phyloP scores from a whole-genome alignment of 2,113 vertebrate genomes.

The Poecile atricapillus region DNA sequence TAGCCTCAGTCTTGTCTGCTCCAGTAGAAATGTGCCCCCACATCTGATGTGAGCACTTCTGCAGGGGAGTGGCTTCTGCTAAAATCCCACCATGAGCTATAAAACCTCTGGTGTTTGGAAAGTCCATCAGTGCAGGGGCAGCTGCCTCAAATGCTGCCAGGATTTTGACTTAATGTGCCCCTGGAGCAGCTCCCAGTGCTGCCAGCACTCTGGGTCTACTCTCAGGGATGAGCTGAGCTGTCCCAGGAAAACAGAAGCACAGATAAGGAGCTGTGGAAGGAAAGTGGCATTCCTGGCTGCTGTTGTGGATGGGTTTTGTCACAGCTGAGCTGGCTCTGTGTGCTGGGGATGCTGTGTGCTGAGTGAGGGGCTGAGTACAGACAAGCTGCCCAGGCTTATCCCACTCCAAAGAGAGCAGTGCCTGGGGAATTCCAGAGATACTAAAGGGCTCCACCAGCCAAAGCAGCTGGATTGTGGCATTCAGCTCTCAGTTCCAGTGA shows the following conservation, averaged over 20 bases:
- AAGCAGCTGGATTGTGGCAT: neutral
- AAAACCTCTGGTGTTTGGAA: neutral
- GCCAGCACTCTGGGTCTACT: neutral
- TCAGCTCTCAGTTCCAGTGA: neutral
- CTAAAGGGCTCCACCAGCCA: neutral
- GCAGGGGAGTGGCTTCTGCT: neutral
- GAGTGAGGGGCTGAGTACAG: neutral
- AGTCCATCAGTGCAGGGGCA: neutral
- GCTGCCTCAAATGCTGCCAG: neutral
- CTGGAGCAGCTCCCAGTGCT: neutral
- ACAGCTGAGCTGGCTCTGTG: neutral
- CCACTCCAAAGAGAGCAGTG: fast-evolving
- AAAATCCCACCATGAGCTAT: neutral
- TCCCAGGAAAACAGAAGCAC: neutral
- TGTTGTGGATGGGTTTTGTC: neutral
- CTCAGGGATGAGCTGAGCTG: neutral
- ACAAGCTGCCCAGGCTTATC: neutral
- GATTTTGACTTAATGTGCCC: neutral
- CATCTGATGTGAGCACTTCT: neutral
- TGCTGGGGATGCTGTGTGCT: neutral
- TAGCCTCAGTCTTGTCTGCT: neutral
- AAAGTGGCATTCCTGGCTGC: neutral
- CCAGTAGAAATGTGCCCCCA: neutral
- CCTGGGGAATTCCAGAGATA: neutral
- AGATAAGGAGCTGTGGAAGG: neutral